Percentiles rank a stretch among this genome's conserved stretches.
phyloP scores from a whole-genome alignment of 2,113 vertebrate genomes.

The Spea bombifrons region DNA sequence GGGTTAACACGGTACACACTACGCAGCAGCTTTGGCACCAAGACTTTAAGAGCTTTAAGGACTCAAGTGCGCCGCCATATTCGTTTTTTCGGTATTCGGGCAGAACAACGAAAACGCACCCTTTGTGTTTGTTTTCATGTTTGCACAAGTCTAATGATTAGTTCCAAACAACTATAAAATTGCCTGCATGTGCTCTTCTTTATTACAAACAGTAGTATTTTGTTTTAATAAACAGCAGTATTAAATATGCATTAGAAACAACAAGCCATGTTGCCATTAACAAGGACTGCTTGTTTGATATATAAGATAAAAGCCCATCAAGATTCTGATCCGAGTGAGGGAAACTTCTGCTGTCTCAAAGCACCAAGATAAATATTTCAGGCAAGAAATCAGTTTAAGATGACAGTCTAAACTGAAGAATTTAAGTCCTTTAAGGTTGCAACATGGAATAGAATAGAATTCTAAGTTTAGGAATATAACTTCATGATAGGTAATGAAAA shows the following conservation, averaged over 20 bases:
- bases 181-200: not conserved
- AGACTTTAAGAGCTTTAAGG: no score
- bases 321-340: constrained; percentile 23
- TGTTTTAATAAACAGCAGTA: constrained; percentile 1
- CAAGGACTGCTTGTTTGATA: constrained; percentile 14
- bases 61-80: no score
- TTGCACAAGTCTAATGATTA: not conserved
- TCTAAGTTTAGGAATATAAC: constrained; percentile 14
- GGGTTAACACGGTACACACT: no score
- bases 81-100: no score
- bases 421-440: constrained; percentile 14
- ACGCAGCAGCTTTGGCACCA: no score
- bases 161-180: constrained; percentile 1
- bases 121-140: no score
- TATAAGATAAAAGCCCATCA: constrained; percentile 25
- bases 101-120: no score
- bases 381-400: constrained; percentile 25
- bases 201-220: not conserved
- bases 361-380: constrained; percentile 36
- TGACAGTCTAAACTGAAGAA: constrained; percentile 39
- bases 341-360: constrained; percentile 27
- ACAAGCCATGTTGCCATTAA: constrained; percentile 19
- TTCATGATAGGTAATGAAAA: constrained; percentile 14
- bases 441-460: constrained; percentile 26
- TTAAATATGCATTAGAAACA: not conserved